phyloP scores from a whole-genome alignment of 2,113 vertebrate species.

The Alligator sinensis region DNA sequence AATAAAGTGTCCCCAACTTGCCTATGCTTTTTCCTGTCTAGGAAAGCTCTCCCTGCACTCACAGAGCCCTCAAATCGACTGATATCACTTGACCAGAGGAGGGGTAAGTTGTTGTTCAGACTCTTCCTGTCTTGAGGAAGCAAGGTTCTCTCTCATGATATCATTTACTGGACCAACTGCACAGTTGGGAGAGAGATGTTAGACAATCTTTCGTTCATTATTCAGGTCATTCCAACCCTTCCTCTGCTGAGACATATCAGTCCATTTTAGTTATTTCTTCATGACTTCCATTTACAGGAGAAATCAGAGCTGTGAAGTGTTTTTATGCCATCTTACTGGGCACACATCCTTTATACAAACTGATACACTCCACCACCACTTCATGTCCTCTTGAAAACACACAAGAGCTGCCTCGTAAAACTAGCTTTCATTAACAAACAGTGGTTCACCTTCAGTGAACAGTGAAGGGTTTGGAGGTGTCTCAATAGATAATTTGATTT shows the following conservation, averaged over 20 bases:
- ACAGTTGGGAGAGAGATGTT: too few species aligned
- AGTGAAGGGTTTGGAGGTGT: constrained; percentile 6
- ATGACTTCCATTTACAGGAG: background rate
- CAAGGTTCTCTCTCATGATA: too few species aligned
- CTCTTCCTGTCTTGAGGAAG: too few species aligned
- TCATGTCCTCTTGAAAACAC: background rate
- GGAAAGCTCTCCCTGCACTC: background rate
- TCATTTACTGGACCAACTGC: too few species aligned
- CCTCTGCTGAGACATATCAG: too few species aligned
- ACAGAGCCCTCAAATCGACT: background rate
- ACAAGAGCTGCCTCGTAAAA: constrained; percentile 1
- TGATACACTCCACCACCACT: background rate
- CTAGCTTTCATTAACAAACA: background rate
- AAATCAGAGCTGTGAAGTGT: background rate
- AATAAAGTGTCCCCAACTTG: too few species aligned
- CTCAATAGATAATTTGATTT: constrained; percentile 15
- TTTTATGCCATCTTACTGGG: background rate
- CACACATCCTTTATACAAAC: background rate
- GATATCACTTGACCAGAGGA: too few species aligned
- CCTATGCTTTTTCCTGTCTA: too few species aligned
- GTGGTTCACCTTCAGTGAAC: constrained; percentile 7
- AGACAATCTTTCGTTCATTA: too few species aligned
- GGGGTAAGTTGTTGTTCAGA: too few species aligned
- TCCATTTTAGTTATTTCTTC: too few species aligned
- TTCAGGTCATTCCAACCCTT: too few species aligned